A percentile compares a stretch with the other conserved stretches of the same genome.
Evolutionary conservation across 2,797 vertebrate species (phyloP).

Genomic region (Amazonetta brasiliensis): DNA sequence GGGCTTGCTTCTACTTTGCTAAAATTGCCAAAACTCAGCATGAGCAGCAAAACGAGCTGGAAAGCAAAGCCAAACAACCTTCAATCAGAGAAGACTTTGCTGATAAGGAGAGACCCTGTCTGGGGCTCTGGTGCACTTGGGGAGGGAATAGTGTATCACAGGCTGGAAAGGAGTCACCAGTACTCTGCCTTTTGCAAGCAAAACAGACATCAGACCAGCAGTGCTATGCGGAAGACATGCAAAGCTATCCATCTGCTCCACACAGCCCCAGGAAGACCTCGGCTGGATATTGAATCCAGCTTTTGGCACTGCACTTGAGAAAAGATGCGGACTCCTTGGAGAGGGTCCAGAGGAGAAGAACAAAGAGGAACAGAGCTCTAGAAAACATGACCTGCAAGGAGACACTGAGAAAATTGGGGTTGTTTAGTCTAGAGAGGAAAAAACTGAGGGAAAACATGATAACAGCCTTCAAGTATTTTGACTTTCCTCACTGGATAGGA

Average conservation of each 20-base stretch:
- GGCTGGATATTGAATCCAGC: constrained; percentile 53
- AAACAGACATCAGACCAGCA: background rate
- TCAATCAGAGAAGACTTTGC: background rate
- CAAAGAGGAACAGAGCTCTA: constrained; percentile 59
- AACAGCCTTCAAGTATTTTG: constrained; percentile 42
- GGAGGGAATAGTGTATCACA: background rate
- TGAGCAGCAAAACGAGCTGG: background rate
- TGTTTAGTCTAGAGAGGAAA: constrained; percentile 70
- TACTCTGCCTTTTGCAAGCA: background rate
- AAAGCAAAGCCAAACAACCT: background rate
- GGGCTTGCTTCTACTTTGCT: background rate
- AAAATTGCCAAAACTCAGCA: background rate
- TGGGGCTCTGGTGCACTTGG: background rate
- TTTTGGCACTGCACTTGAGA: constrained; percentile 68
- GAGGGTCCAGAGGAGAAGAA: constrained; percentile 54
- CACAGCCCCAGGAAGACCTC: constrained; percentile 58
- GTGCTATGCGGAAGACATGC: background rate
- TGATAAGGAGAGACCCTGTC: constrained; percentile 6
- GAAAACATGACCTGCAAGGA: constrained; percentile 60
- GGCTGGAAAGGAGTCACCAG: background rate
- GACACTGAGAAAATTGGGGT: constrained; percentile 26
- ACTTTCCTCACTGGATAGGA: constrained; percentile 25
- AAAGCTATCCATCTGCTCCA: constrained; percentile 46
- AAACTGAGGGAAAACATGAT: constrained; percentile 54
- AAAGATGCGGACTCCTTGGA: constrained; percentile 55